Base-by-base conservation (phyloP, 2,113 vertebrate genomes). In the Osmerus eperlanus region DNA sequence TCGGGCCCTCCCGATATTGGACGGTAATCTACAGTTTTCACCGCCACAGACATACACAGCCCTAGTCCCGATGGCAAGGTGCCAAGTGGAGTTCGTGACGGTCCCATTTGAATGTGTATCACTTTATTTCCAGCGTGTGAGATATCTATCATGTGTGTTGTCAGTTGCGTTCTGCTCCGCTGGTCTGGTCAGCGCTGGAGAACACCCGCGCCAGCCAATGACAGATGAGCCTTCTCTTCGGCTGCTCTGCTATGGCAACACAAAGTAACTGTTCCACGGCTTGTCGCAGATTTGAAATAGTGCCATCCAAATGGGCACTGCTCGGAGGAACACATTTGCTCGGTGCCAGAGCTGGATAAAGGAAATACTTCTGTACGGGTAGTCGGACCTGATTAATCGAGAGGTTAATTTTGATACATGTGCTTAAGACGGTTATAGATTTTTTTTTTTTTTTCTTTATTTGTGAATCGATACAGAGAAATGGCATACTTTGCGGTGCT, bases 91-190 rank as follows among this genome's bases (percentile, higher is more conserved):
- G 72, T 67, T 18, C 4, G 4, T 55, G 63, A 79, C 36, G 23
- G 59, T 84, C 79, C 83, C 83, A 85, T 87, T 75, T 83, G 81
- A 86, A 88, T 84, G 83, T 63, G 13, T 78, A 82, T 16, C 16
- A 75, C 83, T 88, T 87, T 47, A 83, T 86, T 87, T 90, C 81
- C 83, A 82, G 79, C 81, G 82, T 83, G 81, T 78, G 82, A 86
- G 74, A 83, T 71, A 78, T 86, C 77, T 78, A 83, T 88, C 82
- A 28, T 70, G 80, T 14, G 69, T 72, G 77, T 85, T 78, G 83
- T 86, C 78, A 78, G 78, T 66, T 36, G 15, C 3, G 78, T 86
- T 88, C 75, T 79, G 67, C 83, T 80, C 21, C 28, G 73, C 76
- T 41, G 77, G 65, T 75, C 71, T 71, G 83, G 83, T 81, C 82